Conservation (phyloP, 2,113 vertebrate genomes). For the Osmerus mordax region DNA sequence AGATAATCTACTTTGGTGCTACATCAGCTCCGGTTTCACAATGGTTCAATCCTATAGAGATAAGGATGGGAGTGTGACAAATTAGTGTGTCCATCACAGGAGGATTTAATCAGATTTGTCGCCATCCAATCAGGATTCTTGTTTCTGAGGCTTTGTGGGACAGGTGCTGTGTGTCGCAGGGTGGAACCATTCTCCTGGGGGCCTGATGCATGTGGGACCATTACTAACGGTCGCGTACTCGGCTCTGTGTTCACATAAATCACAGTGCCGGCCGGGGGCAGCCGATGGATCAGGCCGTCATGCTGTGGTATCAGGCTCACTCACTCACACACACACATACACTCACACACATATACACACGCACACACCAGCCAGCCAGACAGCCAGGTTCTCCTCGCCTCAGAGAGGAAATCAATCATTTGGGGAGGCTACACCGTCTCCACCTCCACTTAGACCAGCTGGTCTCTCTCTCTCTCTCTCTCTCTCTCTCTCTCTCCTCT, state of each 20-base stretch:
- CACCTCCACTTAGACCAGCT: conserved; percentile 43
- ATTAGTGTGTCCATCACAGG: conserved; percentile 27
- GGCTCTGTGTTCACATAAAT: conserved; percentile 60
- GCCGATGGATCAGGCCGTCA: conserved; percentile 59
- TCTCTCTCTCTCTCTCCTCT: not conserved
- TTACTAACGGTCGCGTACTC: conserved; percentile 53
- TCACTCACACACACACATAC: conserved; percentile 51
- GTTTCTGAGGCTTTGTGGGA: conserved; percentile 24
- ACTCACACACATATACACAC: conserved; percentile 10
- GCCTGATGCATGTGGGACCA: conserved; percentile 26
- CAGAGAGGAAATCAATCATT: conserved; percentile 63
- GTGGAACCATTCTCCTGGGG: conserved; percentile 37
- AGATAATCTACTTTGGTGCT: too few species aligned
- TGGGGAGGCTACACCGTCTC: conserved; percentile 27
- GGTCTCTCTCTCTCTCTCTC: conserved; percentile 13
- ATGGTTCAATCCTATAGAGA: too few species aligned
- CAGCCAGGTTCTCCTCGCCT: conserved; percentile 15
- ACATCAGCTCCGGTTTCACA: too few species aligned
- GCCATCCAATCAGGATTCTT: conserved; percentile 39
- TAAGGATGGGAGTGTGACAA: conserved; percentile 20
- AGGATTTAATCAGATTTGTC: conserved; percentile 32
- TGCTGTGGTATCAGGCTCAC: conserved; percentile 48
- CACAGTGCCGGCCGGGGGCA: conserved; percentile 56
- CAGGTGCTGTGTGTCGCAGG: conserved; percentile 23
- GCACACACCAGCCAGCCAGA: not conserved